Evolutionary conservation across 2,888 invertebrate genomes (phyloP).

Genomic region (Caenorhabditis drosophilae): DNA sequence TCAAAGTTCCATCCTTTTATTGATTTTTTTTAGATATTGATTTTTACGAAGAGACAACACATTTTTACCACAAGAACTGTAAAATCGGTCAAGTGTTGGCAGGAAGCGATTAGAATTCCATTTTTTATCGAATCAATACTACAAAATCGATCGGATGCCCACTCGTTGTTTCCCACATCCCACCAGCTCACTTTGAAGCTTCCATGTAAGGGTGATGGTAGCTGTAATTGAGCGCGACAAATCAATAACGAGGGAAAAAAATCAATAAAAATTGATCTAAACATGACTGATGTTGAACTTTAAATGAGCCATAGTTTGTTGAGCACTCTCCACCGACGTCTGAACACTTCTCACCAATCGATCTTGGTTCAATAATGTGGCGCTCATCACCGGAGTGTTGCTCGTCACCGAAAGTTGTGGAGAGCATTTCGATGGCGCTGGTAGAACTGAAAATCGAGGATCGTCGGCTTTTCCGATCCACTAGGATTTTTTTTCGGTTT

Average conservation of each 20-base stretch:
- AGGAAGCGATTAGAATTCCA: conserved; percentile 39
- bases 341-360: not conserved
- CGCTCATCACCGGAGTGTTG: conserved; percentile 32
- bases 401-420: conserved; percentile 3
- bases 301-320: conserved; percentile 29
- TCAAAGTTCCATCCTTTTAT: conserved; percentile 26
- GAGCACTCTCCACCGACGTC: not conserved
- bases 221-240: too few species aligned
- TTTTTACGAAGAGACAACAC: not conserved
- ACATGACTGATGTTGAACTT: conserved; percentile 37
- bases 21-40: not conserved
- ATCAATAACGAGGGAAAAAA: too few species aligned
- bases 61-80: conserved; percentile 47
- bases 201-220: conserved; percentile 41
- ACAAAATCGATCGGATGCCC: conserved; percentile 38
- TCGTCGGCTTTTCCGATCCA: conserved; percentile 4
- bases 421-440: conserved; percentile 3
- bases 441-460: conserved; percentile 8
- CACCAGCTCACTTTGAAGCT: conserved; percentile 42
- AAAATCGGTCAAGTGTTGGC: conserved; percentile 58
- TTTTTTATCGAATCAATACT: conserved; percentile 14
- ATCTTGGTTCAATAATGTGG: conserved; percentile 17
- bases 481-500: too few species aligned
- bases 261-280: too few species aligned
- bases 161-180: conserved; percentile 18